Base-by-base conservation (phyloP, 2,113 vertebrate genomes). In the Catharus minimus region DNA sequence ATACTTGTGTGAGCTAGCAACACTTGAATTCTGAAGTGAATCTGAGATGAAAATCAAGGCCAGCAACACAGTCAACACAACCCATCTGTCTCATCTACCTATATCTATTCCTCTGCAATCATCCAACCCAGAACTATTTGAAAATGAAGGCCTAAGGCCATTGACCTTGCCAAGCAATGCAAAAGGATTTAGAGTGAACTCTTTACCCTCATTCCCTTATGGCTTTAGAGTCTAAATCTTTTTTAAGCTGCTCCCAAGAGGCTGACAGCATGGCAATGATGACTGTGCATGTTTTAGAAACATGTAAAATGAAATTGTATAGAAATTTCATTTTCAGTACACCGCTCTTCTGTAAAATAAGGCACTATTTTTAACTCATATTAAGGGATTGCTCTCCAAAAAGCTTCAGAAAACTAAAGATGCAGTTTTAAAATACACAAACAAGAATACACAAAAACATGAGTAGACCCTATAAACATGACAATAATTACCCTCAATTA, bases 121-220 rank as follows among this genome's bases (percentile, higher is more conserved):
- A 32, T 14, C 65, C 33, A 69, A 5, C 17, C 44, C 44, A 80
- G 52, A 65, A 50, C 13, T n/a, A 47, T 24, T 41, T 28, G 61
- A 90, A 85, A 68, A 77, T 24, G 16, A 89, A 90, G 61, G 65
- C 72, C 47, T 71, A 74, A 77, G 49, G 72, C 52, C 72, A 67
- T 2, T 84, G 73, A 91, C 88, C 76, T 75, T 53, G 65, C 36
- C 38, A 81, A 88, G 46, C 30, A 77, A 78, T 30, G 38, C 46
- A 75, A 61, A 76, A 76, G 38, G 82, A 86, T 86, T 94, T 83
- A 65, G 32, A n/a, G 3, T 64, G 80, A 92, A 90, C 88, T 86
- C 73, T 47, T 89, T 39, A 86, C 41, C 69, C 60, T 1, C 2
- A 74, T 74, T 92, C 85, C 67, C 49, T 77, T 50, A 71, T 20